phyloP scores from a whole-genome alignment of 2,797 vertebrate species.

The Poecilia wingei region DNA sequence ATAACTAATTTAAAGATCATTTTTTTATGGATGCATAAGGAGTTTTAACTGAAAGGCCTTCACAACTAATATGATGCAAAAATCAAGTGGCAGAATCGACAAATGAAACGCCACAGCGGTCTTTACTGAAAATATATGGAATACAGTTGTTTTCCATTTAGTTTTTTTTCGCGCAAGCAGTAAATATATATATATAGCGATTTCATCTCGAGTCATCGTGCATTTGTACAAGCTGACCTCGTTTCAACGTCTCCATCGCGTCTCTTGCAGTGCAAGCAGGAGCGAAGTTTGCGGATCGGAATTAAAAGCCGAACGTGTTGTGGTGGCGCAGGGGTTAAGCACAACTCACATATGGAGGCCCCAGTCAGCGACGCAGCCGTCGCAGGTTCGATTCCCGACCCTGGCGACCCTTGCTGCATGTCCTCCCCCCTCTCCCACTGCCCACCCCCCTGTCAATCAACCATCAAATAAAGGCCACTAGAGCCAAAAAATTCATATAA shows the following conservation, averaged over 20 bases:
- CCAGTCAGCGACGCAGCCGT: too few relatives aligned
- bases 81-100: background rate
- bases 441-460: too few relatives aligned
- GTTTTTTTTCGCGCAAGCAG: background rate
- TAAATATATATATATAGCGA: slow-evolving; percentile 31
- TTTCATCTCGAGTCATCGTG: slow-evolving; percentile 44
- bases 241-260: slow-evolving; percentile 36
- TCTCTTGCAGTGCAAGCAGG: slow-evolving; percentile 9
- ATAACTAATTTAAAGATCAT: background rate
- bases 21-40: background rate
- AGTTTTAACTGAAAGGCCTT: background rate
- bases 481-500: too few relatives aligned
- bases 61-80: background rate
- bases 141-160: background rate
- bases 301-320: background rate
- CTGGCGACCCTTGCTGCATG: too few relatives aligned
- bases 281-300: background rate
- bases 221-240: slow-evolving; percentile 53
- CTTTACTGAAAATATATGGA: background rate
- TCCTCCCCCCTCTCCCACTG: too few relatives aligned
- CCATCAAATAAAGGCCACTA: too few relatives aligned
- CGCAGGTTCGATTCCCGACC: too few relatives aligned
- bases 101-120: background rate
- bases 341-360: too few relatives aligned
- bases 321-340: too few relatives aligned